phyloP scores from a whole-genome alignment of 92 coral and sea anemone genomes.

The Blastomussa wellsi region DNA sequence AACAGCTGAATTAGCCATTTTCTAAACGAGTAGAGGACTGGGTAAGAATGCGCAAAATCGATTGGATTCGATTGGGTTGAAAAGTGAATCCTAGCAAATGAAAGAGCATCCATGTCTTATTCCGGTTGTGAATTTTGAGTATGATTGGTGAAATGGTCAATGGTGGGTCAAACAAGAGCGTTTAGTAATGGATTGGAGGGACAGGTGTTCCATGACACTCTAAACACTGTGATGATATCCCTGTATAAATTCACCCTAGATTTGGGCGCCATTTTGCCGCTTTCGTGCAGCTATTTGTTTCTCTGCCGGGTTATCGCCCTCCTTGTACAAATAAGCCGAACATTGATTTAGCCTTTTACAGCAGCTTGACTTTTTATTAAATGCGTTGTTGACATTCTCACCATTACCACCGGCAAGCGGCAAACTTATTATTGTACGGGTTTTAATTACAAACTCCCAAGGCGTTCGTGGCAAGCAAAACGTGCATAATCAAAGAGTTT shows the following conservation, averaged over 20 bases:
- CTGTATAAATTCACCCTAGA: too few relatives aligned
- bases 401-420: not conserved
- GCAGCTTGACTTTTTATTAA: not conserved
- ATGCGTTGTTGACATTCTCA: not conserved
- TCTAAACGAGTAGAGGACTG: too few relatives aligned
- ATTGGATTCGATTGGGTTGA: too few relatives aligned
- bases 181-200: too few relatives aligned
- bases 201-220: not conserved
- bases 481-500: not conserved
- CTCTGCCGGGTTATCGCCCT: not conserved
- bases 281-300: not conserved
- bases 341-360: not conserved
- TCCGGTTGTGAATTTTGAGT: too few relatives aligned
- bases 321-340: not conserved
- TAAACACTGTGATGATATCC: not conserved
- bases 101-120: too few relatives aligned
- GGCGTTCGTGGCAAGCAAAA: not conserved
- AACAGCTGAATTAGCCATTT: too few relatives aligned
- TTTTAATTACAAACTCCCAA: not conserved
- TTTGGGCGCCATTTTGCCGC: not conserved
- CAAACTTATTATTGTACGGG: not conserved
- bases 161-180: too few relatives aligned
- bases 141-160: too few relatives aligned
- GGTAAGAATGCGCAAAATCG: too few relatives aligned
- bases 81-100: too few relatives aligned